Conservation (phyloP, 2,113 vertebrate species). For the Lophochroa leadbeateri region DNA sequence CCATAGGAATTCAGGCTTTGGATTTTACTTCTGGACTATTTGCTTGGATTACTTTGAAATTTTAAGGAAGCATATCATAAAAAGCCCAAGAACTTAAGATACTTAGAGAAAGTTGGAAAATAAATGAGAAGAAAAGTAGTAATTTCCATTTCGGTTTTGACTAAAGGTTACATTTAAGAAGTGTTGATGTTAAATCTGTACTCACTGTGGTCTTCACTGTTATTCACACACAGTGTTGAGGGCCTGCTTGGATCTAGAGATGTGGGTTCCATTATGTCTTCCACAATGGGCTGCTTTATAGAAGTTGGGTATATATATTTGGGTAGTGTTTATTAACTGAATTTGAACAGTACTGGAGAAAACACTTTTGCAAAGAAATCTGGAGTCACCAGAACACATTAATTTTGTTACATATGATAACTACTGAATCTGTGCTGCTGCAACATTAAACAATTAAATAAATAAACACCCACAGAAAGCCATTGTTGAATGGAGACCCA, state of each 20-base stretch:
- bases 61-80: not conserved
- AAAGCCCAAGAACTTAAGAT: not conserved
- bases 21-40: not conserved
- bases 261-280: not conserved
- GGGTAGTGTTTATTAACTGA: not conserved
- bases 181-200: not conserved
- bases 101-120: not conserved
- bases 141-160: not conserved
- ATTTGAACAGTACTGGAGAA: not conserved
- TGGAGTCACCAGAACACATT: not conserved
- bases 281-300: not conserved
- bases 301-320: not conserved
- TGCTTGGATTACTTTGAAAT: not conserved
- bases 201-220: not conserved
- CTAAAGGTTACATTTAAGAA: not conserved
- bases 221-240: not conserved
- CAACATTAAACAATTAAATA: not conserved
- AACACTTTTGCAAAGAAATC: not conserved
- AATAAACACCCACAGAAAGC: not conserved
- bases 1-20: not conserved
- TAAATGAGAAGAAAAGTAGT: not conserved
- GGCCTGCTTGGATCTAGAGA: not conserved
- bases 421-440: not conserved
- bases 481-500: not conserved
- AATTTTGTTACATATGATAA: not conserved